Evolutionary conservation across 2,888 invertebrate genomes (phyloP).

Genomic region (Cosmia pyralina): DNA sequence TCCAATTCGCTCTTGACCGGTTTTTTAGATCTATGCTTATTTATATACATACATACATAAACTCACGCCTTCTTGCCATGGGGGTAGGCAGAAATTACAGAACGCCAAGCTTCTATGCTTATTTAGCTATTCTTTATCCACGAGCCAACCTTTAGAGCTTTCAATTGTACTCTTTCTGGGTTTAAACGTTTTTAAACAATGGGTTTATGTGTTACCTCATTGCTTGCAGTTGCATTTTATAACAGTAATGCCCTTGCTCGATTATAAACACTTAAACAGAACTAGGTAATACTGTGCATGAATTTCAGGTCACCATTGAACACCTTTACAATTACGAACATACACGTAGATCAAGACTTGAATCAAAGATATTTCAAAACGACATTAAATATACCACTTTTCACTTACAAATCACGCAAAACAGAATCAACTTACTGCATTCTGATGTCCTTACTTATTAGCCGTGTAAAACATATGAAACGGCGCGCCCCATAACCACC

Average conservation of each 20-base stretch:
- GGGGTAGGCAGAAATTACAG: too few relatives aligned
- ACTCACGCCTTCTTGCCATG: too few relatives aligned
- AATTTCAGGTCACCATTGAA: neutral
- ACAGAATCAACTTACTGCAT: conserved; percentile 7
- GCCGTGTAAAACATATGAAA: conserved; percentile 54
- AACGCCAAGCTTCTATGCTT: conserved; percentile 5
- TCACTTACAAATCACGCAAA: conserved; percentile 4
- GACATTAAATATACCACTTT: neutral
- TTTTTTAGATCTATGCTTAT: conserved; percentile 10
- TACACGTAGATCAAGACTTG: neutral
- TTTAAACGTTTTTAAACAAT: conserved; percentile 40
- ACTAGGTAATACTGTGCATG: neutral
- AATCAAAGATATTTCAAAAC: neutral
- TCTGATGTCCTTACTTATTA: conserved; percentile 36
- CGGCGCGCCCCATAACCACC: conserved; percentile 35
- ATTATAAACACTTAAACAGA: conserved; percentile 24
- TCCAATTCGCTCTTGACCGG: too few relatives aligned
- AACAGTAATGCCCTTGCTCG: conserved; percentile 18
- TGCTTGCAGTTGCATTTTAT: conserved; percentile 31
- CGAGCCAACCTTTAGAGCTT: conserved; percentile 6
- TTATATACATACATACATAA: too few relatives aligned
- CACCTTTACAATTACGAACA: conserved; percentile 6
- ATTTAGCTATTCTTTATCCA: conserved; percentile 31
- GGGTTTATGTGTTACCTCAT: conserved; percentile 31
- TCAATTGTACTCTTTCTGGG: conserved; percentile 15